phyloP scores from a whole-genome alignment of 2,888 invertebrate species.

The Agonopterix alstromeriana region DNA sequence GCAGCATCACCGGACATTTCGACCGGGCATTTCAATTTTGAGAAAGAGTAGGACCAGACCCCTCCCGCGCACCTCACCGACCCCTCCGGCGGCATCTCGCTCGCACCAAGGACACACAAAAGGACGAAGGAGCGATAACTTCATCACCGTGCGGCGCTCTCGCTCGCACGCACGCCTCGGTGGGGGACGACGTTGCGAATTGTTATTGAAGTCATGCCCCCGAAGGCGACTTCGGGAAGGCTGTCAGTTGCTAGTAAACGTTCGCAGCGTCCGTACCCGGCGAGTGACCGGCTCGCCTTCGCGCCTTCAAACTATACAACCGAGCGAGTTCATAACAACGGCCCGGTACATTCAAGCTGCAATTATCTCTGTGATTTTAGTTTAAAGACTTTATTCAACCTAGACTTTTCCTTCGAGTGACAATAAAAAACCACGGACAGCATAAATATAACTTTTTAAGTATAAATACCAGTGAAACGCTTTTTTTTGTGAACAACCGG shows the following conservation, averaged over 20 bases:
- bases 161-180: slow-evolving; percentile 69
- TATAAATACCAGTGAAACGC: background rate
- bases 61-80: slow-evolving; percentile 43
- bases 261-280: slow-evolving; percentile 70
- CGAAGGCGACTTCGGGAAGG: slow-evolving; percentile 77
- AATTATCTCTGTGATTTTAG: slow-evolving; percentile 50
- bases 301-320: slow-evolving; percentile 46
- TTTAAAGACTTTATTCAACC: slow-evolving; percentile 26
- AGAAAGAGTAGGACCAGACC: slow-evolving; percentile 75
- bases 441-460: slow-evolving; percentile 7
- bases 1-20: slow-evolving; percentile 77
- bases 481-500: slow-evolving; percentile 11
- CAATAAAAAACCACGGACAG: slow-evolving; percentile 32
- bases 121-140: slow-evolving; percentile 78
- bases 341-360: slow-evolving; percentile 40
- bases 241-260: slow-evolving; percentile 75
- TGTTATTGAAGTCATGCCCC: slow-evolving; percentile 78
- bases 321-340: slow-evolving; percentile 52
- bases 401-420: slow-evolving; percentile 33
- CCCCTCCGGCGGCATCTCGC: slow-evolving; percentile 51
- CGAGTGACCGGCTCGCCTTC: slow-evolving; percentile 50
- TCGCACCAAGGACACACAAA: slow-evolving; percentile 74
- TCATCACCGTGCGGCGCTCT: slow-evolving; percentile 69
- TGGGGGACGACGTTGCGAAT: slow-evolving; percentile 77
- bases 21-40: slow-evolving; percentile 79